These are phyloP conservation scores for Delphinapterus leucas DNA, from an alignment of 2,113 vertebrate genomes.

Conservation along the genomic window DNA sequence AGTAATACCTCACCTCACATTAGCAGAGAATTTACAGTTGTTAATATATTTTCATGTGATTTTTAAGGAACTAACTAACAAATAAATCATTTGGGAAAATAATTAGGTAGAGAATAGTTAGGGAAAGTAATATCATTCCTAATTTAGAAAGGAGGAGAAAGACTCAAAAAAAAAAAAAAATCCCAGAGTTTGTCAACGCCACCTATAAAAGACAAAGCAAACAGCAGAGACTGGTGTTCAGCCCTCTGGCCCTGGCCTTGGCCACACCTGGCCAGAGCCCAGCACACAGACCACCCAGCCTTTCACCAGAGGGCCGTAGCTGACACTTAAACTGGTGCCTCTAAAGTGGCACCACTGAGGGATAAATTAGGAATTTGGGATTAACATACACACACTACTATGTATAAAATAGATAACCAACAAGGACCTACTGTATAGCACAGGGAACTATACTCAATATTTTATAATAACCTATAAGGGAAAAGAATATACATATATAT, in stretches of 20 bases:
- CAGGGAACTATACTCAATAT: too few relatives aligned
- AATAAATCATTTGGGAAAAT: background rate
- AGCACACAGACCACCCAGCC: rapidly evolving
- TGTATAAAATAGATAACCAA: background rate
- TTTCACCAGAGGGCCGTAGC: rapidly evolving
- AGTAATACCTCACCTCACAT: background rate
- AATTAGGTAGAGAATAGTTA: background rate
- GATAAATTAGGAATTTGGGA: too few relatives aligned
- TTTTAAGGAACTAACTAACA: background rate
- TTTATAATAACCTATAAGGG: background rate
- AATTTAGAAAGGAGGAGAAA: background rate
- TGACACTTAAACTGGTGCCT: background rate
- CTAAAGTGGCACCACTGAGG: rapidly evolving
- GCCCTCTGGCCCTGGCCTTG: rapidly evolving
- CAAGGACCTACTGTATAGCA: background rate
- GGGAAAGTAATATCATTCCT: background rate
- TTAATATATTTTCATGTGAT: background rate
- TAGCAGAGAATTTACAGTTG: background rate
- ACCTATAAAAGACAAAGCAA: too few relatives aligned
- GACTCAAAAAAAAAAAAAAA: background rate
- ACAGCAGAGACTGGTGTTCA: rapidly evolving
- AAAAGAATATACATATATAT: background rate
- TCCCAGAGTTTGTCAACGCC: rapidly evolving
- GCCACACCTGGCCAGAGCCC: too few relatives aligned
- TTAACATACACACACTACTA: too few relatives aligned